Base-by-base conservation (phyloP, 2,113 vertebrate genomes). In the Myocastor coypus region DNA sequence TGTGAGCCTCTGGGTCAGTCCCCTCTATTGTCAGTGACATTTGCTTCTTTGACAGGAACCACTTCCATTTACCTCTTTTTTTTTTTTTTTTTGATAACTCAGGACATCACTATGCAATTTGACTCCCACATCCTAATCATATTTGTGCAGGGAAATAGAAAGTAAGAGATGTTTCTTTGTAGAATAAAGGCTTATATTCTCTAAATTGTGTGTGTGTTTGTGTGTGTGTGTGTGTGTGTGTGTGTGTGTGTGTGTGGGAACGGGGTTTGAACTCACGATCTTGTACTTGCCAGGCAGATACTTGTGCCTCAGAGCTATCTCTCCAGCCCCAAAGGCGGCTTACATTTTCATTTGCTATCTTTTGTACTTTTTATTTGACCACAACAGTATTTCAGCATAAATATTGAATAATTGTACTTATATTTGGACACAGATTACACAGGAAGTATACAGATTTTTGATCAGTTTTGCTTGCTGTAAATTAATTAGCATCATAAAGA, bases 281-380 rank as follows among this genome's bases (percentile, higher is more conserved):
- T 46, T 46, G 4, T 46, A 46, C 46, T 46, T 46, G 46, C 46
- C 46, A 46, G 46, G 8, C 46, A 46, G 46, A 46, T 8, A 46
- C 46, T 46, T 46, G 46, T 46, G 46, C 46, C 46, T 5, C 46
- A 46, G 46, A 46, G 46, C 46, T 46, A 46, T 46, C 46, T 46
- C 46, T 8, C 46, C 46, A 46, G 46, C 46, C 46, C 46, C 46
- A 46, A 46, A 46, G 46, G 22, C 55, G 46, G 22, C 55, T 89
- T 91, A 69, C 1, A 37, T 83, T 89, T 94, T 94, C 71, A 96
- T 55, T 81, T 89, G 63, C 42, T 83, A 12, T 61, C 86, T 93
- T 69, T 89, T 91, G 9, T 71, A 59, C 22, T 94, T 94, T 92
- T 89, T 87, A 64, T 90, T 93, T 91, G 66, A 61, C 68, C 61